Conservation (phyloP, 2,797 vertebrate genomes). For the Sarcophilus harrisii region DNA sequence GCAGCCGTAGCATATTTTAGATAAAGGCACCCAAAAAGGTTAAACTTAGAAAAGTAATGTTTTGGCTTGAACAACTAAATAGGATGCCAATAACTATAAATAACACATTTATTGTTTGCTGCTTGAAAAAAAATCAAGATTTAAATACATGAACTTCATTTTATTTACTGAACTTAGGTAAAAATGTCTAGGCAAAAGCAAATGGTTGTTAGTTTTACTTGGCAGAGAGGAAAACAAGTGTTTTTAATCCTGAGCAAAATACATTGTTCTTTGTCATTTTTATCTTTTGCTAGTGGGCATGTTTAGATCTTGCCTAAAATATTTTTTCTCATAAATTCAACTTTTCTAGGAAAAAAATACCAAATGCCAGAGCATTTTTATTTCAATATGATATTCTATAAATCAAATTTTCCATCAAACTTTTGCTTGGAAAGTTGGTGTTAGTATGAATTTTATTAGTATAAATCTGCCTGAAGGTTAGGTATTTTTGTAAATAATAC, state of each 20-base stretch:
- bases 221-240: conserved; percentile 32
- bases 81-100: conserved; percentile 29
- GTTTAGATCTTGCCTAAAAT: conserved; percentile 52
- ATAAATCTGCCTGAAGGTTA: conserved; percentile 31
- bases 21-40: background rate
- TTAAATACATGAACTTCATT: conserved; percentile 49
- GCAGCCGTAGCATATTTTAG: background rate
- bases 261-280: conserved; percentile 44
- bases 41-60: background rate
- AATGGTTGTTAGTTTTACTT: conserved; percentile 7
- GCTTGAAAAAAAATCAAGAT: conserved; percentile 29
- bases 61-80: background rate
- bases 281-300: conserved; percentile 36
- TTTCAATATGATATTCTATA: conserved; percentile 39
- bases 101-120: background rate
- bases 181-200: conserved; percentile 37
- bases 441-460: conserved; percentile 16
- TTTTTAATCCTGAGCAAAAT: conserved; percentile 68
- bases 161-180: conserved; percentile 42
- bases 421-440: conserved; percentile 28
- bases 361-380: conserved; percentile 56
- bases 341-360: conserved; percentile 61
- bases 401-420: conserved; percentile 31
- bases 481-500: background rate
- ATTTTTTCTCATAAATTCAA: conserved; percentile 46